Percentiles rank a stretch among this genome's conserved stretches.
Evolutionary conservation across 2,888 invertebrate genomes (phyloP).

Genomic region (Strigamia maritima): DNA sequence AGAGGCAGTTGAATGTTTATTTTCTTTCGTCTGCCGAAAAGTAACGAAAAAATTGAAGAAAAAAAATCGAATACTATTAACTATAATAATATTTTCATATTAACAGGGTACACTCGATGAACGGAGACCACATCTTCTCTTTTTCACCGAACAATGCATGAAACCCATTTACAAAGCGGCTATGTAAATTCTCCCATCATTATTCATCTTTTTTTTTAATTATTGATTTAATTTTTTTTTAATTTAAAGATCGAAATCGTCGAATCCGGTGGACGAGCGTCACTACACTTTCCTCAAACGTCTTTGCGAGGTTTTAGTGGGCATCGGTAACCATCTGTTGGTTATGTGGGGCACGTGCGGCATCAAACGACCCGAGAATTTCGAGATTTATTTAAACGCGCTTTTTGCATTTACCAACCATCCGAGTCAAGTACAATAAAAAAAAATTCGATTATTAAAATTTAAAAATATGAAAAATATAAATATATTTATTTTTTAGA

Average conservation of each 20-base stretch:
- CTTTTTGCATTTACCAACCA: constrained; percentile 75
- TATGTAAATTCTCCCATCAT: constrained; percentile 49
- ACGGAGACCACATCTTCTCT: constrained; percentile 49
- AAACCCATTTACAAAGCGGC: constrained; percentile 49
- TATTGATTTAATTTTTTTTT: not conserved
- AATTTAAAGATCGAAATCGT: constrained; percentile 44
- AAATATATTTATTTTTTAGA: constrained; percentile 47
- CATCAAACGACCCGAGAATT: constrained; percentile 63
- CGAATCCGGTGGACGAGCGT: constrained; percentile 62
- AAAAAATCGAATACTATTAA: not conserved
- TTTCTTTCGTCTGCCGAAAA: constrained; percentile 57
- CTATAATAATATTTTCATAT: not conserved
- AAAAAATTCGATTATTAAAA: not conserved
- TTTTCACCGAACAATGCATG: constrained; percentile 51
- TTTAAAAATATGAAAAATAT: not conserved
- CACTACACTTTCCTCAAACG: constrained; percentile 83
- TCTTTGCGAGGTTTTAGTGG: constrained; percentile 66
- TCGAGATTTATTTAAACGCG: constrained; percentile 73
- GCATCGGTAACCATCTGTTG: constrained; percentile 75
- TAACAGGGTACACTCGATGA: constrained; percentile 46
- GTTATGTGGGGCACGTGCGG: constrained; percentile 73
- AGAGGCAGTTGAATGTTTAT: constrained; percentile 81
- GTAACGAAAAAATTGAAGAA: too few species aligned
- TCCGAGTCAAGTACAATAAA: constrained; percentile 64
- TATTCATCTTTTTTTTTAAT: not conserved